These are phyloP conservation scores for Ganaspis sp. DNA, from an alignment of 1,140 invertebrate genomes.

Conservation along the genomic window DNA sequence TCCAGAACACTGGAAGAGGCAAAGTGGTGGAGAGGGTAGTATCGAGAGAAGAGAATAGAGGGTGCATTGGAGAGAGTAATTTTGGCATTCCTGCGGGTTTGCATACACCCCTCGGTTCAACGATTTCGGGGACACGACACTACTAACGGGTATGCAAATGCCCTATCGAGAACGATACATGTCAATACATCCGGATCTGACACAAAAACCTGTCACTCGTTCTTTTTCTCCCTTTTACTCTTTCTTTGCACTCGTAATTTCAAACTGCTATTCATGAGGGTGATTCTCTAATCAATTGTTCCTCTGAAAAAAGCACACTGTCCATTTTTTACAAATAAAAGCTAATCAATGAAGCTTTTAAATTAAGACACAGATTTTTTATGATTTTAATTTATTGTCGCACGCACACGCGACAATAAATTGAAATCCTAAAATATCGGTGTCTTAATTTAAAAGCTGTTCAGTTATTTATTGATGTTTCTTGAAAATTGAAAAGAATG, in stretches of 20 bases:
- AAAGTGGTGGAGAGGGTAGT: conserved; percentile 46
- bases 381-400: neutral
- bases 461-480: neutral
- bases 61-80: conserved; percentile 73
- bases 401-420: no score
- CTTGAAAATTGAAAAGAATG: neutral
- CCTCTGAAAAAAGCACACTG: neutral
- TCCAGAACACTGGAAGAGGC: conserved; percentile 54
- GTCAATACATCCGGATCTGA: conserved; percentile 33
- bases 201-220: conserved; percentile 20
- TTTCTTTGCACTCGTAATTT: conserved; percentile 22
- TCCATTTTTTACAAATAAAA: conserved; percentile 3
- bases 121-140: conserved; percentile 61
- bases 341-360: neutral
- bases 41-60: conserved; percentile 68
- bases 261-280: conserved; percentile 27
- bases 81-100: conserved; percentile 73
- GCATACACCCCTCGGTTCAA: conserved; percentile 71
- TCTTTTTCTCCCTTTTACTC: conserved; percentile 5
- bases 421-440: no score
- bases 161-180: conserved; percentile 50
- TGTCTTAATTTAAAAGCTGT: no score
- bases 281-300: conserved; percentile 21
- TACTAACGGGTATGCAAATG: conserved; percentile 55
- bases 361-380: neutral